phyloP scores from a whole-genome alignment of 1,140 invertebrate genomes.

The Drosophila bipectinata region DNA sequence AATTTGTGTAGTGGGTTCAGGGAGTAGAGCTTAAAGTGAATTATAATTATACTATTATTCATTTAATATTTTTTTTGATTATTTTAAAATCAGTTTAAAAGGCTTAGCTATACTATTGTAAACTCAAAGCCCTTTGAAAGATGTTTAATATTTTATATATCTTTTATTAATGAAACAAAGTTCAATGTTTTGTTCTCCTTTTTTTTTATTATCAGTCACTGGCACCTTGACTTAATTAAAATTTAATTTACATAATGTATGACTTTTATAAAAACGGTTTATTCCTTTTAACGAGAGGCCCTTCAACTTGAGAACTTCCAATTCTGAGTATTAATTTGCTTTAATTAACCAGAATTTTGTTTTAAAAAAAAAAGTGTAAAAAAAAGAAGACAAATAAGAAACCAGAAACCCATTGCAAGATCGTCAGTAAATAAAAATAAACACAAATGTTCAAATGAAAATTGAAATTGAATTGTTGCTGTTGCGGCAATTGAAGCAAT shows the following conservation, averaged over 20 bases:
- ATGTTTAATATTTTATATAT: too few relatives aligned
- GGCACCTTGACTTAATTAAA: conserved; percentile 27
- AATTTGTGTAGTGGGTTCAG: too few relatives aligned
- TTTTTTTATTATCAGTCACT: not conserved
- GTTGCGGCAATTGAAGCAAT: conserved; percentile 73
- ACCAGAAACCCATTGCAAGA: not conserved
- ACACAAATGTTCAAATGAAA: conserved; percentile 41
- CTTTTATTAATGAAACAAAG: not conserved
- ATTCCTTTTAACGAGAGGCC: conserved; percentile 25
- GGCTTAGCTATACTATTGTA: not conserved
- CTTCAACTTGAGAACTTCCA: conserved; percentile 39
- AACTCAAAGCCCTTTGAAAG: not conserved
- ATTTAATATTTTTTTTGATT: too few relatives aligned
- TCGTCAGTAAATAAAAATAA: conserved; percentile 32
- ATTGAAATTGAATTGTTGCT: conserved; percentile 63
- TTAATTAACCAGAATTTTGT: conserved; percentile 37
- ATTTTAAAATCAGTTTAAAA: too few relatives aligned
- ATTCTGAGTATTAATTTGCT: conserved; percentile 36
- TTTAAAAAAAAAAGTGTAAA: not conserved
- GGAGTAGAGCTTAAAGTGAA: too few relatives aligned
- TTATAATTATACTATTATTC: too few relatives aligned
- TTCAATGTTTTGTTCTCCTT: not conserved
- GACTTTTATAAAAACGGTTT: not conserved
- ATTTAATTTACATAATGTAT: conserved; percentile 41
- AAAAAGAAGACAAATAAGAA: not conserved